A percentile compares a stretch with the other conserved stretches of the same genome.
Evolutionary conservation across 2,888 invertebrate genomes (phyloP).

Genomic region (Lampropteryx suffumata): DNA sequence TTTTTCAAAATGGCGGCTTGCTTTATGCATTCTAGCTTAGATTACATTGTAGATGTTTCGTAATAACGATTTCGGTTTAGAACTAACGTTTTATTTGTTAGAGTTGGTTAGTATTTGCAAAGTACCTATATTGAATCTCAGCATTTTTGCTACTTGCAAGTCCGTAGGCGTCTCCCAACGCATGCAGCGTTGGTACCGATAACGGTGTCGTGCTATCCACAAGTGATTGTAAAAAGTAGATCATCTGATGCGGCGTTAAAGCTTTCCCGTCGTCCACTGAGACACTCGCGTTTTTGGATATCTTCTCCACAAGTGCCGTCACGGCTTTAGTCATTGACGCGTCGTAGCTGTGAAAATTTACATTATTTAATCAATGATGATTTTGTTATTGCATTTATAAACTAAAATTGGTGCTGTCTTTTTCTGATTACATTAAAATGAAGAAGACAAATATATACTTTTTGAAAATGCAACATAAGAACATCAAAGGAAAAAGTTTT

Average conservation of each 20-base stretch:
- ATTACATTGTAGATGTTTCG: too few species aligned
- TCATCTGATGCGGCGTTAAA: slow-evolving; percentile 85
- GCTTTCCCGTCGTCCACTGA: slow-evolving; percentile 73
- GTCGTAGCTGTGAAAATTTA: slow-evolving; percentile 82
- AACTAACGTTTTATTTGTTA: too few species aligned
- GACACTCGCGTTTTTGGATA: slow-evolving; percentile 62
- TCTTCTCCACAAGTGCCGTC: slow-evolving; percentile 78
- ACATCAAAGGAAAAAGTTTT: too few species aligned
- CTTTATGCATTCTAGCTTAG: too few species aligned
- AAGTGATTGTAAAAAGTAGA: slow-evolving; percentile 87
- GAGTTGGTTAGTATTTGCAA: background rate
- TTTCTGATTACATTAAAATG: too few species aligned
- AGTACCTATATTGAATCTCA: slow-evolving; percentile 85
- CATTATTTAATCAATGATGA: too few species aligned
- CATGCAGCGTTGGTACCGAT: slow-evolving; percentile 75
- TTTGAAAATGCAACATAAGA: too few species aligned
- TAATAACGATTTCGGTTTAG: too few species aligned
- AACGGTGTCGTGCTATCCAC: slow-evolving; percentile 79
- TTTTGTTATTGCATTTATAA: too few species aligned
- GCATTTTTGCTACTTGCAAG: slow-evolving; percentile 87
- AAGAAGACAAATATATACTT: too few species aligned
- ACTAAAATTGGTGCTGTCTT: too few species aligned
- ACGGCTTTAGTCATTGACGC: slow-evolving; percentile 85
- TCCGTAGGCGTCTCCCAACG: slow-evolving; percentile 79
- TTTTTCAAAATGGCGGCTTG: too few species aligned